Evolutionary conservation across 2,888 invertebrate genomes (phyloP).

Genomic region (Eristalinus aeneus): DNA sequence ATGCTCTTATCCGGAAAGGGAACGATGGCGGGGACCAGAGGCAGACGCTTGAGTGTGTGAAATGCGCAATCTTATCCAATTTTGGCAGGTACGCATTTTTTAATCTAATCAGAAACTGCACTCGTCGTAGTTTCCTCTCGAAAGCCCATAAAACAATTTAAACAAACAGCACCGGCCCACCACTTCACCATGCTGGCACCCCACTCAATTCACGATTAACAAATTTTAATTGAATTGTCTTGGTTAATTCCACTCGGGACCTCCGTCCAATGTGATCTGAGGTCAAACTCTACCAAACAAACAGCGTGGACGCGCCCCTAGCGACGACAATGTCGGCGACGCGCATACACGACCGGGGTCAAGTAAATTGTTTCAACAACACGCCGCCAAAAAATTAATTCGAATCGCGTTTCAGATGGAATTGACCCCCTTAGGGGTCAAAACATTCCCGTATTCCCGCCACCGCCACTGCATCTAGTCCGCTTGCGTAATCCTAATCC

Average conservation of each 20-base stretch:
- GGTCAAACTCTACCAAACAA: slow-evolving; percentile 37
- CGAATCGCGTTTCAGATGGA: not conserved
- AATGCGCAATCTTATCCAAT: not conserved
- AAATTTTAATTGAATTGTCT: slow-evolving; percentile 61
- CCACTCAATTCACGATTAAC: not conserved
- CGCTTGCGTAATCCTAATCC: slow-evolving; percentile 52
- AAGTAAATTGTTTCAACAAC: slow-evolving; percentile 69
- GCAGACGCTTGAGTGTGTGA: not conserved
- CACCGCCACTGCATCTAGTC: not conserved
- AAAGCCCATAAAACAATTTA: not conserved
- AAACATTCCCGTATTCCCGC: slow-evolving; percentile 19
- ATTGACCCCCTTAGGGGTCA: slow-evolving; percentile 62
- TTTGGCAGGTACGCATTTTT: not conserved
- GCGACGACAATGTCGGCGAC: not conserved
- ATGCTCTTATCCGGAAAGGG: slow-evolving; percentile 20
- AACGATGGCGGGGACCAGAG: not conserved
- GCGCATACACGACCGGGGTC: slow-evolving; percentile 26
- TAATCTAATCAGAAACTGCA: too few species aligned
- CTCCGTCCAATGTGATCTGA: slow-evolving; percentile 39
- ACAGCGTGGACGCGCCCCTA: slow-evolving; percentile 42
- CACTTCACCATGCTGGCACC: too few species aligned
- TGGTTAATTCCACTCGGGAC: slow-evolving; percentile 45
- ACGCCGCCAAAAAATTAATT: not conserved
- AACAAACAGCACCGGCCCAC: not conserved
- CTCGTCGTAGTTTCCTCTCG: too few species aligned